A percentile compares a stretch with the other conserved stretches of the same genome.
Evolutionary conservation across 2,797 vertebrate genomes (phyloP).

Genomic region (Taeniopygia guttata): DNA sequence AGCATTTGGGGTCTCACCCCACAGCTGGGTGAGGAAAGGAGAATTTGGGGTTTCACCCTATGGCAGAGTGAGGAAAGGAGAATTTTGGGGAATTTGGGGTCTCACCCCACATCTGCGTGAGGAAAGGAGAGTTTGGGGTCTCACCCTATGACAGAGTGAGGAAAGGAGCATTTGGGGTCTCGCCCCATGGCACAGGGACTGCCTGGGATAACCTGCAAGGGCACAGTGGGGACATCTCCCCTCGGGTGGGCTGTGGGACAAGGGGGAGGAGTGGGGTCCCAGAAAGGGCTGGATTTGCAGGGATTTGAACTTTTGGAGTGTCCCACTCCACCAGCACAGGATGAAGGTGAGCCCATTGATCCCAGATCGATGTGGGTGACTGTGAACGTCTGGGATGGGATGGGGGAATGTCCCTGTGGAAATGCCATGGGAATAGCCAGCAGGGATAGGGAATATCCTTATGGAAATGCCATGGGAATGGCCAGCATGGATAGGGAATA

Average conservation of each 20-base stretch:
- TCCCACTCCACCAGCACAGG: too few relatives aligned
- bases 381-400: too few relatives aligned
- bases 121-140: background rate
- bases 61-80: rapidly evolving
- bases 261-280: too few relatives aligned
- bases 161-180: rapidly evolving
- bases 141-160: rapidly evolving
- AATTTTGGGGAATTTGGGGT: background rate
- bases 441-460: background rate
- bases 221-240: too few relatives aligned
- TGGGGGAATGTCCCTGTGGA: too few relatives aligned
- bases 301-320: too few relatives aligned
- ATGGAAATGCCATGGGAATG: background rate
- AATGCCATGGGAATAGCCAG: background rate
- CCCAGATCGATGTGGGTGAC: too few relatives aligned
- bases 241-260: too few relatives aligned
- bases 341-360: too few relatives aligned
- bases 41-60: background rate
- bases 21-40: rapidly evolving
- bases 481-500: rapidly evolving
- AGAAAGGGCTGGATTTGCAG: too few relatives aligned
- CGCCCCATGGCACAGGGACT: too few relatives aligned
- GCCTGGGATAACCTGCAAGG: too few relatives aligned
- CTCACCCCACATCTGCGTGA: rapidly evolving
- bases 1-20: background rate